Evolutionary conservation across 2,888 invertebrate genomes (phyloP).

Genomic region (Epistrophe eligans): DNA sequence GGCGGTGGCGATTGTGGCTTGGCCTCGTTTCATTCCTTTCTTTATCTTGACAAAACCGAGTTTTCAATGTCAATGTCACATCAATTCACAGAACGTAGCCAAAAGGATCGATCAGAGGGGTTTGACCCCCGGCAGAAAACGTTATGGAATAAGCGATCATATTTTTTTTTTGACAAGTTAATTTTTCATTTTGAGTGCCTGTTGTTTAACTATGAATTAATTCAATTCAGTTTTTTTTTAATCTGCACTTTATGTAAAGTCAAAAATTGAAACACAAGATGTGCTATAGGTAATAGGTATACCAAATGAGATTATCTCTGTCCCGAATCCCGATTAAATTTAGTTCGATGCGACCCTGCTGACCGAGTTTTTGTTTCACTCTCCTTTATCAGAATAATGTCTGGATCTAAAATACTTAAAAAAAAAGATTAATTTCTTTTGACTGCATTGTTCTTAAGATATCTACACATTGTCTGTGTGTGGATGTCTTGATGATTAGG

Average conservation of each 20-base stretch:
- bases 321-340: background rate
- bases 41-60: conserved; percentile 24
- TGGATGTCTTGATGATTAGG: no score
- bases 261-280: no score
- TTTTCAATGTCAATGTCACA: conserved; percentile 76
- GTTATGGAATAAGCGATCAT: background rate
- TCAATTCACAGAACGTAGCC: conserved; percentile 66
- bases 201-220: no score
- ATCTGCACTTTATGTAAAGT: no score
- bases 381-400: conserved; percentile 40
- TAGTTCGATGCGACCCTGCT: conserved; percentile 19
- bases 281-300: no score
- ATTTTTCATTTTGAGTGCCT: no score
- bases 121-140: background rate
- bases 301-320: no score
- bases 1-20: conserved; percentile 13
- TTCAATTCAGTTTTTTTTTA: no score
- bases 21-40: background rate
- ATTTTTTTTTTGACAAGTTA: no score
- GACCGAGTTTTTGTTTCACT: conserved; percentile 75
- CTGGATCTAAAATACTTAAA: conserved; percentile 35
- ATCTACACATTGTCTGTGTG: background rate
- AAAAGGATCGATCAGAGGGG: background rate
- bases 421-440: conserved; percentile 5
- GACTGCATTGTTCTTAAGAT: background rate